phyloP scores from a whole-genome alignment of 2,888 invertebrate genomes.

The Drosophila parthenogenetica region DNA sequence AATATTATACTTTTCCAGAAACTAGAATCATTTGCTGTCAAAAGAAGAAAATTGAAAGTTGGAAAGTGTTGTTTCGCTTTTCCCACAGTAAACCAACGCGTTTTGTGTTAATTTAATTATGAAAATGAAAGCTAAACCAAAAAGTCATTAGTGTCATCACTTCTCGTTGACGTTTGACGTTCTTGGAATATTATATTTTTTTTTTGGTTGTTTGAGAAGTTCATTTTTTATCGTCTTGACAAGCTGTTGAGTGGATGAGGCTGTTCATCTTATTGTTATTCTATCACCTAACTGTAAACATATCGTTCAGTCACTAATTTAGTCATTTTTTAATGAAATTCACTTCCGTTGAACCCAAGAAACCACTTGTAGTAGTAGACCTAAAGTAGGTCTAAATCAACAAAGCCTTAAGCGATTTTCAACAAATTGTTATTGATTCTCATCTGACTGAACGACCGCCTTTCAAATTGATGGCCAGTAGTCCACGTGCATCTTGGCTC shows the following conservation, averaged over 20 bases:
- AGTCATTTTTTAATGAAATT: slow-evolving; percentile 53
- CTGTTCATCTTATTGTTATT: slow-evolving; percentile 25
- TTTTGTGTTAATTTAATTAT: slow-evolving; percentile 35
- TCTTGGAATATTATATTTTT: slow-evolving; percentile 20
- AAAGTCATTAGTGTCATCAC: slow-evolving; percentile 50
- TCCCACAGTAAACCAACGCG: slow-evolving; percentile 41
- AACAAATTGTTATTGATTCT: slow-evolving; percentile 75
- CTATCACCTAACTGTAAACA: slow-evolving; percentile 49
- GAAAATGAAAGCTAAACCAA: slow-evolving; percentile 69
- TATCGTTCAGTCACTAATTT: slow-evolving; percentile 45
- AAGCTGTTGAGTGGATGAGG: slow-evolving; percentile 7
- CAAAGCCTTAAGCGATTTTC: slow-evolving; percentile 28
- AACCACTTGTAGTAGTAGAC: neutral
- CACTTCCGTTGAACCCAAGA: slow-evolving; percentile 56
- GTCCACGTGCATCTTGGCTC: slow-evolving; percentile 48
- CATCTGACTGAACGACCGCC: slow-evolving; percentile 72
- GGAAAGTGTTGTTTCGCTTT: slow-evolving; percentile 64
- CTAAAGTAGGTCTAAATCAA: slow-evolving; percentile 28
- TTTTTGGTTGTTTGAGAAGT: slow-evolving; percentile 22
- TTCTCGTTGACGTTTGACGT: slow-evolving; percentile 29
- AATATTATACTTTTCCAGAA: slow-evolving; percentile 18
- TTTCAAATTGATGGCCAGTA: slow-evolving; percentile 63
- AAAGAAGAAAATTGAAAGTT: slow-evolving; percentile 67
- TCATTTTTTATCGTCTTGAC: slow-evolving; percentile 23
- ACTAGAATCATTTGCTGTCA: slow-evolving; percentile 31